phyloP scores from a whole-genome alignment of 2,113 vertebrate species.

The Chloroceryle aenea region DNA sequence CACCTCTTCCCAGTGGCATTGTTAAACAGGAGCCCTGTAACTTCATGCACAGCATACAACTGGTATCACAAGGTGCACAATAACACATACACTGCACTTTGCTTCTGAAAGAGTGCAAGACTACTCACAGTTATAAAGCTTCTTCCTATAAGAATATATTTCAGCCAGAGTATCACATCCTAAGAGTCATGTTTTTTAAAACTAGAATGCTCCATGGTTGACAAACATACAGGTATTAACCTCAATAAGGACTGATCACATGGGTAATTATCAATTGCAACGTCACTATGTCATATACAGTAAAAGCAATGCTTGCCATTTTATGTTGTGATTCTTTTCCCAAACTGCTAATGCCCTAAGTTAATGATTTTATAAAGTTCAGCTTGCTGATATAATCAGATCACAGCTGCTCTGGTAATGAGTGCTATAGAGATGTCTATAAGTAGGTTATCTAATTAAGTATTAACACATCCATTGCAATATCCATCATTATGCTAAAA shows the following conservation, averaged over 20 bases:
- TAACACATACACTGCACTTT: background rate
- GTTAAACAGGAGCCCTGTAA: background rate
- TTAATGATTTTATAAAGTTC: slow-evolving; percentile 55
- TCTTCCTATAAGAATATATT: background rate
- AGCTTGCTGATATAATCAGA: slow-evolving; percentile 33
- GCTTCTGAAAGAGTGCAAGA: background rate
- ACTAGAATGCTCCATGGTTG: background rate
- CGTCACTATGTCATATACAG: background rate
- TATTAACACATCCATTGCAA: slow-evolving; percentile 33
- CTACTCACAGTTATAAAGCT: background rate
- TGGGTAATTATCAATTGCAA: slow-evolving; percentile 13
- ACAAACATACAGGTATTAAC: background rate
- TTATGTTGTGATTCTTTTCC: slow-evolving; percentile 17
- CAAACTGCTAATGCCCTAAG: slow-evolving; percentile 16
- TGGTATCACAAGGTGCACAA: background rate
- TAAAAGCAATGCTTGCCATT: background rate
- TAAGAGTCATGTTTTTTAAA: background rate
- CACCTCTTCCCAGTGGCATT: background rate
- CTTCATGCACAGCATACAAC: background rate
- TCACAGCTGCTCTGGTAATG: slow-evolving; percentile 46
- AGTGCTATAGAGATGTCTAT: slow-evolving; percentile 25
- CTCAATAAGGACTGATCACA: background rate
- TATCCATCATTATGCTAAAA: slow-evolving; percentile 36
- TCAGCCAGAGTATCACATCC: background rate
- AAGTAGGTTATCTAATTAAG: slow-evolving; percentile 53